A percentile compares a stretch with the other conserved stretches of the same genome.
phyloP scores from a whole-genome alignment of 2,113 vertebrate genomes.

The Chrysochloris asiatica region DNA sequence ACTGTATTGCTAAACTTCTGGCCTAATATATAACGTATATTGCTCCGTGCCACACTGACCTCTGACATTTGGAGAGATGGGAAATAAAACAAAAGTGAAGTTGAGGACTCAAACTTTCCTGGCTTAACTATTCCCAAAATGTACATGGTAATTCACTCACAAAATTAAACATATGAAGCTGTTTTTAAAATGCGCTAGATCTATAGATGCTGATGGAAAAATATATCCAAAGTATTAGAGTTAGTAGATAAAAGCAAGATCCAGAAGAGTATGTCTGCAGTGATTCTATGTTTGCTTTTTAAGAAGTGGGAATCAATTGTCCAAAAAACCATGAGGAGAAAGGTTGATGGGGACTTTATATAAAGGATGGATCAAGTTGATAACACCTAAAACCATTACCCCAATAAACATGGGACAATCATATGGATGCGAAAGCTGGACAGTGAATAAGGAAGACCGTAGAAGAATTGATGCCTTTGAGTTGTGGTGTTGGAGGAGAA shows the following conservation, averaged over 20 bases:
- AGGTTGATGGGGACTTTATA: constrained; percentile 9
- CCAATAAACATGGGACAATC: background rate
- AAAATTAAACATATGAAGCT: background rate
- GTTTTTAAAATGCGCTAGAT: background rate
- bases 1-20: background rate
- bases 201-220: background rate
- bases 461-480: too few relatives aligned
- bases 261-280: background rate
- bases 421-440: too few relatives aligned
- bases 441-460: too few relatives aligned
- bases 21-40: background rate
- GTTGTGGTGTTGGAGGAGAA: too few relatives aligned
- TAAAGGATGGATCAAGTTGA: background rate
- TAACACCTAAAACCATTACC: background rate
- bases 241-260: background rate
- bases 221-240: background rate
- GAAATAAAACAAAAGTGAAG: constrained; percentile 41
- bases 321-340: background rate
- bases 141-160: background rate
- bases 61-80: background rate
- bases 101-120: background rate
- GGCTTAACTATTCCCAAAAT: constrained; percentile 68
- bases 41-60: background rate
- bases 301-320: background rate
- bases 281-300: constrained; percentile 16